These are phyloP conservation scores for Pyrocoelia pectoralis DNA, from an alignment of 2,888 invertebrate species.

Conservation along the genomic window DNA sequence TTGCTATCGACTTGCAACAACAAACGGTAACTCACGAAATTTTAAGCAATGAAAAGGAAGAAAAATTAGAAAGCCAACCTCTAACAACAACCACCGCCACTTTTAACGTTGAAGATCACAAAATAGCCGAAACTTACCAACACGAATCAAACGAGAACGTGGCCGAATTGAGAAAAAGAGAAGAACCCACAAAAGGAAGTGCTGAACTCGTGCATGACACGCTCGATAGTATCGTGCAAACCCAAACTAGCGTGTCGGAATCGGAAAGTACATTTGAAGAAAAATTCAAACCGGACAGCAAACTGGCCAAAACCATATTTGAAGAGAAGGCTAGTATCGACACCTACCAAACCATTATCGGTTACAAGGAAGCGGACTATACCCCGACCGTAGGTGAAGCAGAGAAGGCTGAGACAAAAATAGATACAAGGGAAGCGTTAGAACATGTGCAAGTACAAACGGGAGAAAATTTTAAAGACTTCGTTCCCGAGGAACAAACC, in stretches of 20 bases:
- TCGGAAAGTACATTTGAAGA: slow-evolving; percentile 58
- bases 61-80: slow-evolving; percentile 51
- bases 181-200: slow-evolving; percentile 41
- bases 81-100: slow-evolving; percentile 44
- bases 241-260: slow-evolving; percentile 56
- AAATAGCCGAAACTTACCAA: slow-evolving; percentile 55
- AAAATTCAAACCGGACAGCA: slow-evolving; percentile 62
- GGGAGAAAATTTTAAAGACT: slow-evolving; percentile 46
- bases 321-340: slow-evolving; percentile 66
- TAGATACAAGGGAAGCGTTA: slow-evolving; percentile 55
- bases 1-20: slow-evolving; percentile 57
- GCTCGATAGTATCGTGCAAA: slow-evolving; percentile 58
- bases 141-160: slow-evolving; percentile 34
- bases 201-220: slow-evolving; percentile 53
- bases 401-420: slow-evolving; percentile 51
- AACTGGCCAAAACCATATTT: slow-evolving; percentile 63
- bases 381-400: slow-evolving; percentile 38
- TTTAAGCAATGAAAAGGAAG: slow-evolving; percentile 62
- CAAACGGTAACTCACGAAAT: slow-evolving; percentile 61
- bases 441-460: slow-evolving; percentile 50
- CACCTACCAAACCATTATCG: slow-evolving; percentile 64
- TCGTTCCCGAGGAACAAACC: slow-evolving; percentile 46
- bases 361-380: slow-evolving; percentile 57
- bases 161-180: slow-evolving; percentile 42
- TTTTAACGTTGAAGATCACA: slow-evolving; percentile 56